Conservation (phyloP, 2,888 invertebrate species). For the Nesidiocoris tenuis region DNA sequence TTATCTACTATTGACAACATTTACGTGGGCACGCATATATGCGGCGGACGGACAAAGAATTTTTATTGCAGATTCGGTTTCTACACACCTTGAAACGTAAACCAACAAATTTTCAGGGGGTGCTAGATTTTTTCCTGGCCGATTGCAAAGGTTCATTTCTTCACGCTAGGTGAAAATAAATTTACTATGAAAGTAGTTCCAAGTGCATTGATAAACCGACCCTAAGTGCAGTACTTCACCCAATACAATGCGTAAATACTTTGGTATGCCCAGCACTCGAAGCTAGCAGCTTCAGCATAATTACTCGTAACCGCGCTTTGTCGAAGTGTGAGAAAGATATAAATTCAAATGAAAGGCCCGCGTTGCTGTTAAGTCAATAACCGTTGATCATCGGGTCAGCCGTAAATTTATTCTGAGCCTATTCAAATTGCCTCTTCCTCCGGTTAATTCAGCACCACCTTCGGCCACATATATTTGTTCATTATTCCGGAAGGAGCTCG, state of each 20-base stretch:
- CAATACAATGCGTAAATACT: not conserved
- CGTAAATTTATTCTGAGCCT: constrained; percentile 20
- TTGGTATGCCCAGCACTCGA: not conserved
- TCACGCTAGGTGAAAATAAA: too few relatives aligned
- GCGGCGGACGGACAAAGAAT: too few relatives aligned
- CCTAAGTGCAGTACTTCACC: not conserved
- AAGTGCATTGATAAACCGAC: too few relatives aligned
- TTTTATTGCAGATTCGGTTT: too few relatives aligned
- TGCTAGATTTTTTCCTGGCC: too few relatives aligned
- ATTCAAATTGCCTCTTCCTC: constrained; percentile 9
- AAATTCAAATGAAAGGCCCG: constrained; percentile 11
- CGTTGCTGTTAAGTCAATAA: constrained; percentile 2
- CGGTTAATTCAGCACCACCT: not conserved
- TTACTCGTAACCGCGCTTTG: constrained; percentile 4
- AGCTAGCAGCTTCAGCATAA: not conserved
- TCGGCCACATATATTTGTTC: not conserved
- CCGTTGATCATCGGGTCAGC: constrained; percentile 17
- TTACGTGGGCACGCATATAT: too few relatives aligned
- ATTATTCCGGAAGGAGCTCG: constrained; percentile 1
- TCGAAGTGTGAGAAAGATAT: constrained; percentile 7
- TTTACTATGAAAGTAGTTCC: too few relatives aligned
- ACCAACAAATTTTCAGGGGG: too few relatives aligned
- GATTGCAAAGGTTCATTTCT: too few relatives aligned
- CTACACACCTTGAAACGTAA: too few relatives aligned
- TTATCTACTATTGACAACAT: too few relatives aligned